Percentiles rank a stretch among this genome's conserved stretches.
phyloP scores from a whole-genome alignment of 2,113 vertebrate genomes.

The Chinchilla lanigera region DNA sequence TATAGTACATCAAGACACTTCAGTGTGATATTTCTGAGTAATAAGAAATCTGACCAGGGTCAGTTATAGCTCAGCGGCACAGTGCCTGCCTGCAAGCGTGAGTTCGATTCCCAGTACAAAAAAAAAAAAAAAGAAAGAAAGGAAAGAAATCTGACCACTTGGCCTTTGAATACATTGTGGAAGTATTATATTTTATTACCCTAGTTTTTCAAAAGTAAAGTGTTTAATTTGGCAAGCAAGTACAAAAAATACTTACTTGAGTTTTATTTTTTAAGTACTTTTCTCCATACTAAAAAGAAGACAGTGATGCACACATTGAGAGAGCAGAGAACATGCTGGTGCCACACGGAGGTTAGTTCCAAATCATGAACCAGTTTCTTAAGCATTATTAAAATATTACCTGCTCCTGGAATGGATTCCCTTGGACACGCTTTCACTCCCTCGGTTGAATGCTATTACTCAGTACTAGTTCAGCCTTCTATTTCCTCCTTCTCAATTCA shows the following conservation, averaged over 20 bases:
- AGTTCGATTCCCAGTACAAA: too few relatives aligned
- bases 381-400: conserved; percentile 40
- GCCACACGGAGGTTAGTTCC: background rate
- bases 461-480: background rate
- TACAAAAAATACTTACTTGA: background rate
- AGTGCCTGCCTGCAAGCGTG: too few relatives aligned
- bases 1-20: background rate
- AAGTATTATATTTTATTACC: background rate
- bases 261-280: background rate
- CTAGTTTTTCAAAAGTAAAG: background rate
- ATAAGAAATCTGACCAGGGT: background rate
- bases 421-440: conserved; percentile 27
- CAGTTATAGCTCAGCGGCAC: too few relatives aligned
- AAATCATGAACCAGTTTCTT: background rate
- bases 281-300: background rate
- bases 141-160: background rate
- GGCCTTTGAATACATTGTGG: background rate
- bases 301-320: background rate
- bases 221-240: background rate
- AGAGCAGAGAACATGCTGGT: background rate
- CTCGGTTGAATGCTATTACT: background rate
- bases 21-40: background rate
- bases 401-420: background rate
- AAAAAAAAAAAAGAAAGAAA: too few relatives aligned
- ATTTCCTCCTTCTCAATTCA: conserved; percentile 18